Conservation (phyloP, 2,888 invertebrate species). For the Tolmerus cingulatus region DNA sequence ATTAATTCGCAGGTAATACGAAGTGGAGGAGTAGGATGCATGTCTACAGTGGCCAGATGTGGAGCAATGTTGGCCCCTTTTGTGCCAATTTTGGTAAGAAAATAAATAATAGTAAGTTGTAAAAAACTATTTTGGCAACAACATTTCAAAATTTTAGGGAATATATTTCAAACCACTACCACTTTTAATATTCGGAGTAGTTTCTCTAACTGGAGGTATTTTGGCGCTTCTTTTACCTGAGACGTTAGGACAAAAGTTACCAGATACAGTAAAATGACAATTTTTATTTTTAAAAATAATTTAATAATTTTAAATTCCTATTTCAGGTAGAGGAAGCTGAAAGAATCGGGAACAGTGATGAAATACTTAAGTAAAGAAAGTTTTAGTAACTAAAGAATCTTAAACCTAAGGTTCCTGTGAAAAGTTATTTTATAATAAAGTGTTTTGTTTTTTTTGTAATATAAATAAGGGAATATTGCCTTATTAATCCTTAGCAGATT, state of each 20-base stretch:
- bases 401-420: background rate
- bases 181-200: slow-evolving; percentile 66
- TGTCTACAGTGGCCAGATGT: slow-evolving; percentile 68
- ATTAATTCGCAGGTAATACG: slow-evolving; percentile 61
- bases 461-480: no score
- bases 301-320: no score
- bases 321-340: slow-evolving; percentile 1
- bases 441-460: no score
- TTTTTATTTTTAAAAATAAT: background rate
- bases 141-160: slow-evolving; percentile 59
- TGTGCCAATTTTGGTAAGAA: slow-evolving; percentile 68
- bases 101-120: background rate
- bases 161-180: slow-evolving; percentile 65
- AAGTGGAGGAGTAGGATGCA: slow-evolving; percentile 69
- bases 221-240: slow-evolving; percentile 70
- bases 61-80: slow-evolving; percentile 72
- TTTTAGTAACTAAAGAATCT: background rate
- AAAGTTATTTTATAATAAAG: background rate
- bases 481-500: no score
- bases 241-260: slow-evolving; percentile 69
- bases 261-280: slow-evolving; percentile 66
- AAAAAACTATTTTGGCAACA: slow-evolving; percentile 33
- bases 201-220: slow-evolving; percentile 66
- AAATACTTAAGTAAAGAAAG: background rate
- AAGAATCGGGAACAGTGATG: background rate